These are phyloP conservation scores for Smittia sp. DNA, from an alignment of 2,888 invertebrate genomes.

Conservation along the genomic window DNA sequence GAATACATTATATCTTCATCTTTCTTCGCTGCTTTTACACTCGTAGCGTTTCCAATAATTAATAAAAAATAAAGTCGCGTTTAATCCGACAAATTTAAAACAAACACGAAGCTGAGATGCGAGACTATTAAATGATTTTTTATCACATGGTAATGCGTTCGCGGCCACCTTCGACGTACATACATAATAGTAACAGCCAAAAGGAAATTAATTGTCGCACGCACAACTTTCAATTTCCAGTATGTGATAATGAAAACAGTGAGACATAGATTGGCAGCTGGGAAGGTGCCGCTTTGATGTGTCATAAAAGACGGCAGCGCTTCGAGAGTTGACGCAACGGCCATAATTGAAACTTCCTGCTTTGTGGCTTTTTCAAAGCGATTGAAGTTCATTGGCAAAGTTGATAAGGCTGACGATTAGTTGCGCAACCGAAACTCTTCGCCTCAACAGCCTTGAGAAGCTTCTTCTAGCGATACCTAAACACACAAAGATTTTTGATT, in stretches of 20 bases:
- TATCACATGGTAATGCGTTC: not conserved
- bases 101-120: not conserved
- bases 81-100: conserved; percentile 4
- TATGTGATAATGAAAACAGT: not conserved
- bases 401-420: not conserved
- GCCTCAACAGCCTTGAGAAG: not conserved
- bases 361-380: not conserved
- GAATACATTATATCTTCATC: conserved; percentile 10
- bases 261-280: not conserved
- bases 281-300: not conserved
- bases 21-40: not conserved
- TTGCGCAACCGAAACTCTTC: too few species aligned
- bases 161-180: not conserved
- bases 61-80: not conserved
- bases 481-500: not conserved
- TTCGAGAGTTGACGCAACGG: not conserved
- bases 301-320: not conserved
- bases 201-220: not conserved
- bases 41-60: not conserved
- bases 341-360: not conserved
- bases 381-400: not conserved
- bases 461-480: not conserved
- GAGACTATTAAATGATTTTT: not conserved
- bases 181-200: not conserved
- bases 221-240: not conserved